Base-by-base conservation (phyloP, 2,113 vertebrate genomes). In the Rhinopomastus cyanomelas region DNA sequence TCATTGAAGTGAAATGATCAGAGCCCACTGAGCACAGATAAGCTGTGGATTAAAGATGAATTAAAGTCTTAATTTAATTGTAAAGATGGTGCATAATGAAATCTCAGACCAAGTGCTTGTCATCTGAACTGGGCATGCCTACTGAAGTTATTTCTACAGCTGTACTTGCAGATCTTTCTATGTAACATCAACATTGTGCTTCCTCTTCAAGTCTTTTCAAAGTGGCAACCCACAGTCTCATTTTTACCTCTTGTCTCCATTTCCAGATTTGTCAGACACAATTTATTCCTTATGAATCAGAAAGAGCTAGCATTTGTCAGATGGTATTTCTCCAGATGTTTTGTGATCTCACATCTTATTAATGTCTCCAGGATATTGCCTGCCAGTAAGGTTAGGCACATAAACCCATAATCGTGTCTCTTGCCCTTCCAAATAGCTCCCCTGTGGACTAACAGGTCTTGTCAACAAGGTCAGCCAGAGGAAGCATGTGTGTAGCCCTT, bases 271-370 rank as follows among this genome's bases (percentile, higher is more conserved):
- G 80, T 96, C 94, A 96, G 92, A 92, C 29, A 72, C 87, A 78
- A 89, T 92, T 96, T 94, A 93, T 73, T 91, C 78, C 79, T 81
- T 90, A 86, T 8, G 55, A 96, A 97, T 90, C 94, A 92, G 80
- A 89, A 79, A 90, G 55, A 87, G 85, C 68, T 75, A 75, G 73
- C 53, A 95, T 96, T 92, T 92, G 44, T 96, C 94, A 94, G 95
- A 79, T 93, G 93, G 36, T 95, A 76, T 95, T 96, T 96, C 92
- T 97, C 92, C 94, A 96, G 94, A 96, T 95, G 90, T 95, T 97
- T 93, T 87, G 88, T 95, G 95, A 97, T 94, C 97, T 97, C 96
- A 96, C 92, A 78, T 86, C 72, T 94, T 94, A 94, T 94, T 95
- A 96, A 92, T 19, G 44, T 73, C 76, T 93, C 93, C 95, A 92